Evolutionary conservation across 2,888 invertebrate species (phyloP), one percentile per base, ranked within the genome.

Genomic region (Hypselothyrea guttata): DNA sequence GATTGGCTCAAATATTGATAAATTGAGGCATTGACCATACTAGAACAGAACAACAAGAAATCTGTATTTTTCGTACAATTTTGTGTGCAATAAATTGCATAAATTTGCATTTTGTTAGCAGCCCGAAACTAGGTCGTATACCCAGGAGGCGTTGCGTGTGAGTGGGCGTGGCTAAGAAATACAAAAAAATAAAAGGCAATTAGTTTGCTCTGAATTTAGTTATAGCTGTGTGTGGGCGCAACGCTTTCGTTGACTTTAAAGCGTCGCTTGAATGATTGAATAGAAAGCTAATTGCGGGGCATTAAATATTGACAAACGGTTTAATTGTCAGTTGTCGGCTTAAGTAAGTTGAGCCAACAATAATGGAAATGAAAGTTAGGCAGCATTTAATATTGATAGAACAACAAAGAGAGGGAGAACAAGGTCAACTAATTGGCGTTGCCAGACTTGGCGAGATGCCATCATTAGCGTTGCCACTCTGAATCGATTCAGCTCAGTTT

Each of bases 21-120:
- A 38, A 52, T 22, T 49, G 57, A 51, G 33, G 35, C 12, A 52
- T 33, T 54, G 31, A 9, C 33, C 53, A 56, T 52, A 41, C 41
- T 48, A 59, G 55, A 59, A 56, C 55, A 8, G 18, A 46, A 45
- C 31, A 12, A 12, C 38, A 8, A 40, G 16, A 15, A 38, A n/a
- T 37, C n/a, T 16, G 16, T 16, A 11, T 38, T 16, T 16, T 13
- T 37, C n/a, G 18, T 16, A 11, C 18, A 38, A 18, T 11, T 38
- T n/a, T n/a, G 11, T 61, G 22, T 4, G 22, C 22, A 22, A 22
- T 8, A 13, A 44, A 0, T 9, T 54, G 64, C 46, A 59, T 64
- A 38, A 64, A 66, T 66, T 67, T 66, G 55, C 52, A 61, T 51
- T 35, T 34, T 46, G 22, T 33, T 33, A 12, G 16, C 38, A n/a